A percentile compares a stretch with the other conserved stretches of the same genome.
Conservation (phyloP, 2,888 invertebrate genomes). For the Spilosoma lubricipeda region DNA sequence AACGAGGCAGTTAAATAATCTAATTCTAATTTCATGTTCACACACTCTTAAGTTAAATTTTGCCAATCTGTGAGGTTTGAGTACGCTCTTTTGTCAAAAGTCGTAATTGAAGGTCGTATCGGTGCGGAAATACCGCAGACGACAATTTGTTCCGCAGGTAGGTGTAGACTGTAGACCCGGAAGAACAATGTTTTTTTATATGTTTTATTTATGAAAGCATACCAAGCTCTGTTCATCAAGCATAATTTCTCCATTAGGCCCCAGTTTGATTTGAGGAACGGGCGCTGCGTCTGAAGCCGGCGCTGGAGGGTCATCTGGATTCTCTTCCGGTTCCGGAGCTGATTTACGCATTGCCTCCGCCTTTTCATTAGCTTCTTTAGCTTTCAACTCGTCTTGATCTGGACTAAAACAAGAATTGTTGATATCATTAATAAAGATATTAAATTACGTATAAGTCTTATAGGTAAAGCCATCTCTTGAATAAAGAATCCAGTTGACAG, state of each 20-base stretch:
- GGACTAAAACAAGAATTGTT: constrained; percentile 55
- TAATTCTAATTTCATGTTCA: too few relatives aligned
- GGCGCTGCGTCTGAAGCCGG: constrained; percentile 79
- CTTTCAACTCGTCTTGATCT: constrained; percentile 73
- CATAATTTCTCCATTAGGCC: constrained; percentile 93
- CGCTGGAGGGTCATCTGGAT: constrained; percentile 47
- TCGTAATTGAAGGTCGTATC: too few relatives aligned
- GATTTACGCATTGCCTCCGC: constrained; percentile 56
- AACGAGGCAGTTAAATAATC: too few relatives aligned
- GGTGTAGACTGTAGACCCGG: too few relatives aligned
- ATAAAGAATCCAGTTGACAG: neutral
- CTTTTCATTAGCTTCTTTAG: constrained; percentile 70
- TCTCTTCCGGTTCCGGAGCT: constrained; percentile 22
- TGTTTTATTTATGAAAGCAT: constrained; percentile 38
- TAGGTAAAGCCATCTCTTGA: neutral
- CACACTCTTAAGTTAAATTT: too few relatives aligned
- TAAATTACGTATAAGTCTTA: neutral
- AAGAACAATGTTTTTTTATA: too few relatives aligned
- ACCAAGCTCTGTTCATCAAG: constrained; percentile 94
- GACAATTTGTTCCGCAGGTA: too few relatives aligned
- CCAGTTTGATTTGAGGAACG: constrained; percentile 94
- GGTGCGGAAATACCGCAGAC: too few relatives aligned
- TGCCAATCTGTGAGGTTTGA: too few relatives aligned
- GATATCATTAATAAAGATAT: neutral
- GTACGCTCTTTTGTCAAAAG: too few relatives aligned